Conservation (phyloP, 2,888 invertebrate genomes). For the Amblyjoppa fuscipennis region DNA sequence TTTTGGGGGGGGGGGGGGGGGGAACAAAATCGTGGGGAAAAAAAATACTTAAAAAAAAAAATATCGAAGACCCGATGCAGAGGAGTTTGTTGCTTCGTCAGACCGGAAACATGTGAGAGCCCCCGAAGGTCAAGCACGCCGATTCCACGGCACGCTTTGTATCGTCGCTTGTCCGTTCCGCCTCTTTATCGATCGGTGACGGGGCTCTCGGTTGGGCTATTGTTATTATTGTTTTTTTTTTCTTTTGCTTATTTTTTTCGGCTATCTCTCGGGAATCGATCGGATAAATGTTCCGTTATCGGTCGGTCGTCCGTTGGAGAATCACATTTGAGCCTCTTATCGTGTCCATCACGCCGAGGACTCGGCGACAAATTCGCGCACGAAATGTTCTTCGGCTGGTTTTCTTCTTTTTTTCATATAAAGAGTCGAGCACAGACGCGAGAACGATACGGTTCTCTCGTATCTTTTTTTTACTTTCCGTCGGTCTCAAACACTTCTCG, state of each 20-base stretch:
- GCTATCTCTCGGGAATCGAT: neutral
- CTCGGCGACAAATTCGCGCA: no score
- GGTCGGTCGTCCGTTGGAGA: conserved; percentile 5
- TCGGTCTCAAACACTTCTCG: no score
- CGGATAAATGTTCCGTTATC: neutral
- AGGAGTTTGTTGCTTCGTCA: conserved; percentile 69
- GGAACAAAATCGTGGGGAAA: no score
- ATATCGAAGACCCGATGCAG: no score
- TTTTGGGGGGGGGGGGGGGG: no score
- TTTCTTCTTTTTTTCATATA: no score
- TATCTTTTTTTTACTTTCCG: no score
- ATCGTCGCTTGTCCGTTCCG: conserved; percentile 34
- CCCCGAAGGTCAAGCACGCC: conserved; percentile 65
- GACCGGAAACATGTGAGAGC: conserved; percentile 74
- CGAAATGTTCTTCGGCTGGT: no score
- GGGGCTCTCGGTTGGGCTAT: neutral
- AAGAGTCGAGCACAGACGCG: no score
- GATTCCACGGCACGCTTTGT: conserved; percentile 71
- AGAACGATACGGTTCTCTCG: no score
- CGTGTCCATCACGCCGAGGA: no score
- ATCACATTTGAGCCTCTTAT: neutral
- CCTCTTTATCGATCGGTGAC: conserved; percentile 22
- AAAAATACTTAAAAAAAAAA: no score
- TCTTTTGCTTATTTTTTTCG: conserved; percentile 25
- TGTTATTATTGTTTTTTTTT: conserved; percentile 24